Conservation (phyloP, 2,888 invertebrate species). For the Phania funesta region DNA sequence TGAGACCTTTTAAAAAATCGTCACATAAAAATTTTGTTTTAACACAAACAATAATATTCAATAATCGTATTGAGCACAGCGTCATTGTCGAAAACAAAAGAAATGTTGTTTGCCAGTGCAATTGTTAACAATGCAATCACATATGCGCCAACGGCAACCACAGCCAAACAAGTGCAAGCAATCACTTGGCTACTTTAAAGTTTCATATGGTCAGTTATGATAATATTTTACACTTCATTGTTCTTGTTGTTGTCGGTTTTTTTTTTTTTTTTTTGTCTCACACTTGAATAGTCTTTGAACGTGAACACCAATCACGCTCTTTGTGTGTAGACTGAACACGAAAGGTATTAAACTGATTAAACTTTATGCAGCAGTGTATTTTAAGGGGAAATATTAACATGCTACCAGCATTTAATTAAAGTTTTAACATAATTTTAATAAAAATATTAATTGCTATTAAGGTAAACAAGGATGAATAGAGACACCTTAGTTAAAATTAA, state of each 20-base stretch:
- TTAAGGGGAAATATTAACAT: background rate
- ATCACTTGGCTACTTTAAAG: slow-evolving; percentile 14
- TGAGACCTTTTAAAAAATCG: background rate
- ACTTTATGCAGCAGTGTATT: background rate
- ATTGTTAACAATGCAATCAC: slow-evolving; percentile 57
- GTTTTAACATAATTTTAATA: background rate
- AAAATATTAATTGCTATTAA: background rate
- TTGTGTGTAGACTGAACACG: slow-evolving; percentile 38
- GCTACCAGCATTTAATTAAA: slow-evolving; percentile 41
- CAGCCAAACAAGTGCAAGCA: background rate
- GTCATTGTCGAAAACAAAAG: slow-evolving; percentile 51
- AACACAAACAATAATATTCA: slow-evolving; percentile 48
- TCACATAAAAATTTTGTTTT: slow-evolving; percentile 45
- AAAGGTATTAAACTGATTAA: slow-evolving; percentile 29
- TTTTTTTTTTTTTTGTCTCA: slow-evolving; percentile 14
- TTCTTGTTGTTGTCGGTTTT: slow-evolving; percentile 13
- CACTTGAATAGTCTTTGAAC: slow-evolving; percentile 51
- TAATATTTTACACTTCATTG: slow-evolving; percentile 42
- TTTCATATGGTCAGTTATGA: slow-evolving; percentile 60
- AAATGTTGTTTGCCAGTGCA: slow-evolving; percentile 51
- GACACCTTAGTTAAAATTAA: background rate
- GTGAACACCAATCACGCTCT: slow-evolving; percentile 23
- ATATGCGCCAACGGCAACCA: slow-evolving; percentile 17
- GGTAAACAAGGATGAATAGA: background rate
- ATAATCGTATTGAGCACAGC: slow-evolving; percentile 35